Base-by-base conservation (phyloP, 2,113 vertebrate genomes). In the Mormyrus iriodes region DNA sequence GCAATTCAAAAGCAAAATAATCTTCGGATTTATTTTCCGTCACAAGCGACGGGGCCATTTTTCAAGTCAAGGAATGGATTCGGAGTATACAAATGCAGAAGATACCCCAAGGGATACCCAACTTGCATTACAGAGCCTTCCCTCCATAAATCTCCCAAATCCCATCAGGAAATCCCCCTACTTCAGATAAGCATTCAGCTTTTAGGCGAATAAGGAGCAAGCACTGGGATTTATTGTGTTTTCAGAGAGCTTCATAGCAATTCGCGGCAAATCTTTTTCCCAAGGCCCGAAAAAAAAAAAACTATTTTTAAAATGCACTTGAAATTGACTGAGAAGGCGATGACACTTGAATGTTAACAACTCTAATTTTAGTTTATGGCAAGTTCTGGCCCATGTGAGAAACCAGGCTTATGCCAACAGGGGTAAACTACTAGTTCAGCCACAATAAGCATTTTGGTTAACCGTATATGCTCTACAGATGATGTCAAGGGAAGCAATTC, bases 121-220 rank as follows among this genome's bases (percentile, higher is more conserved):
- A 85, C 92, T 94, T 93, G 91, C 93, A 92, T 88, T 95, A 94
- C 91, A 90, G 92, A 92, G 91, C 90, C 86, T 91, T 90, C 92
- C 90, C 92, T 87, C 93, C 93, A 94, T 96, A 95, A 96, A 96
- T 96, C 95, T 95, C 92, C 90, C 88, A 85, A 87, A 91, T 93
- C 93, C 93, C 93, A 91, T 90, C 90, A 88, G 89, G 92, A 93
- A 89, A 92, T 91, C 91, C 89, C 61, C 89, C 90, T 3, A 88
- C 92, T 93, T 92, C 92, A 88, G 15, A 88, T 90, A 90, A 92
- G 88, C 85, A 42, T 88, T 88, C 83, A 89, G 55, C 31, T 90
- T 88, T 90, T 93, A 93, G 94, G 92, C 93, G 93, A 94, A 94
- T 92, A 92, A 91, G 93, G 90, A 90, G 91, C 90, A 89, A 69